Evolutionary conservation across 2,888 invertebrate species (phyloP), one percentile per base, ranked within the genome.

Genomic region (Keiferia lycopersicella): DNA sequence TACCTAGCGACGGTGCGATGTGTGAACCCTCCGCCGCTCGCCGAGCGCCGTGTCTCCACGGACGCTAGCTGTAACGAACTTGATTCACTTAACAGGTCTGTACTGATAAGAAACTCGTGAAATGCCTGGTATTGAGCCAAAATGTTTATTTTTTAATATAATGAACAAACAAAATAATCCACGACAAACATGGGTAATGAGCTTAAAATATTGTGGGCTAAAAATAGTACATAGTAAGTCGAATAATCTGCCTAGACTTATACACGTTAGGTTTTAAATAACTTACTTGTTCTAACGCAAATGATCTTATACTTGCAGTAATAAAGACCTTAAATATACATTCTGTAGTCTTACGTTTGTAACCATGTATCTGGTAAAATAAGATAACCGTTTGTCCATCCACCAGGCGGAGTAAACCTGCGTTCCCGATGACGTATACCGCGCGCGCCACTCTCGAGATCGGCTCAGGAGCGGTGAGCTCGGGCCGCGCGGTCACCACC

Each of bases 401-500:
- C 77, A 77, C 73, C 87, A 91, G 91, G 77, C 80, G 88, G 81
- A 87, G 86, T 78, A 88, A 88, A 80, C 84, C 89, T 76, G 79
- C 79, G 83, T 86, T 84, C 84, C 90, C 89, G 80, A 83, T 90
- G 84, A 90, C 88, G 81, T 92, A 91, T 82, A 92, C 92, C 73
- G 89, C 92, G 76, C 88, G 91, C 75, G 91, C 91, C 65, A 88
- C 90, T 67, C 86, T 92, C 73, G 92, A 92, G 85, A 92, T 92
- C 80, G 91, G 90, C 81, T 87, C 88, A 83, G 86, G 87, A 82
- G 82, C 85, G 78, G 88, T 87, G 82, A 78, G 88, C 79, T 83
- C 88, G 82, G 90, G 89, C 84, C 91, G 91, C 86, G 90, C 91
- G 80, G 87, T 88, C 84, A 90, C 91, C 82, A 88, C 87, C 85